Evolutionary conservation across 2,888 invertebrate species (phyloP).

Genomic region (Sericinus montela): DNA sequence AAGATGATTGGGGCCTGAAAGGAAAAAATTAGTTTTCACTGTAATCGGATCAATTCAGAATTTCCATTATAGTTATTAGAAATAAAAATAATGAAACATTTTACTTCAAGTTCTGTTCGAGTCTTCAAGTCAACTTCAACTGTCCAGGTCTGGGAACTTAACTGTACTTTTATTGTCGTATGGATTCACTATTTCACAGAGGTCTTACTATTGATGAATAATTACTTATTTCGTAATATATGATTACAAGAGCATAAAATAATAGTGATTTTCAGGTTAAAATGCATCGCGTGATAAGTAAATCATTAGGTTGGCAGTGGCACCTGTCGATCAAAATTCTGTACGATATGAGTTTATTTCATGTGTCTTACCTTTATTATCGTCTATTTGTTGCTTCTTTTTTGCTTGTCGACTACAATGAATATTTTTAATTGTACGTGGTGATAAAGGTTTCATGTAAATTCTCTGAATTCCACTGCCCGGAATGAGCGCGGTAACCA

Average conservation of each 20-base stretch:
- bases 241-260: slow-evolving; percentile 9
- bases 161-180: too few species aligned
- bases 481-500: slow-evolving; percentile 57
- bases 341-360: slow-evolving; percentile 5
- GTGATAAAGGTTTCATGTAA: slow-evolving; percentile 52
- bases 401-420: slow-evolving; percentile 45
- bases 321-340: slow-evolving; percentile 6
- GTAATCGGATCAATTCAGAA: too few species aligned
- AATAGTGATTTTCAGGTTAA: too few species aligned
- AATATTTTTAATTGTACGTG: slow-evolving; percentile 43
- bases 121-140: too few species aligned
- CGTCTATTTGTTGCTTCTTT: slow-evolving; percentile 46
- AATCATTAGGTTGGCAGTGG: background rate
- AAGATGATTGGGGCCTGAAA: slow-evolving; percentile 28
- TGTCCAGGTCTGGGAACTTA: too few species aligned
- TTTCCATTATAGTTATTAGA: too few species aligned
- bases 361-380: slow-evolving; percentile 47
- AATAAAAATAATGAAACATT: too few species aligned
- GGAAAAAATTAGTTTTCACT: background rate
- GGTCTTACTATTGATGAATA: too few species aligned
- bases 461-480: slow-evolving; percentile 69
- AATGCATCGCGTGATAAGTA: slow-evolving; percentile 17
- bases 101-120: too few species aligned
- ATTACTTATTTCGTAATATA: slow-evolving; percentile 8
- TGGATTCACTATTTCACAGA: too few species aligned